These are phyloP conservation scores for Stigmatopora nigra DNA, from an alignment of 2,113 vertebrate genomes.

Conservation along the genomic window DNA sequence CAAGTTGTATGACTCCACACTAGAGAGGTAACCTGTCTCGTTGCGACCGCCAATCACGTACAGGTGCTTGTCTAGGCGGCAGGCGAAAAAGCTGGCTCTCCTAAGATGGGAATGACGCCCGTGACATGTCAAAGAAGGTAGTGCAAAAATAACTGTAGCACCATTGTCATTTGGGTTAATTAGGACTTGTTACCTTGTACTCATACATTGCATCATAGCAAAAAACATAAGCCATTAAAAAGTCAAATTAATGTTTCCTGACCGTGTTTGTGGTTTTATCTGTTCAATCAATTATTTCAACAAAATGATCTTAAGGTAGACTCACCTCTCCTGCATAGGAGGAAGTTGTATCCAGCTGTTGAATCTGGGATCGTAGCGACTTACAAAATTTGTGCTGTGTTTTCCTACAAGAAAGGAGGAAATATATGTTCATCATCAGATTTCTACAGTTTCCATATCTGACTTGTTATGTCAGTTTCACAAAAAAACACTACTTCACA, in stretches of 20 bases:
- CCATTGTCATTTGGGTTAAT: not conserved
- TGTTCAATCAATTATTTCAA: not conserved
- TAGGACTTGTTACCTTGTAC: not conserved
- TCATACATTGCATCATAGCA: not conserved
- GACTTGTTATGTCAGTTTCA: constrained; percentile 4
- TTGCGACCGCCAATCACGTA: constrained; percentile 96
- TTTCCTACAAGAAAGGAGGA: constrained; percentile 76
- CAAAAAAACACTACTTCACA: constrained; percentile 25
- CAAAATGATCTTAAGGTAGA: not conserved
- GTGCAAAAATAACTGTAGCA: not conserved
- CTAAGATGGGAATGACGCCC: constrained; percentile 63
- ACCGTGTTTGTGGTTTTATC: not conserved
- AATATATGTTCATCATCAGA: not conserved
- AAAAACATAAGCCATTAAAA: not conserved
- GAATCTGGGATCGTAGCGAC: constrained; percentile 97
- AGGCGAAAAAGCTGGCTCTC: constrained; percentile 98
- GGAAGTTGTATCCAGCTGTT: constrained; percentile 99
- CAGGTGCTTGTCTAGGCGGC: constrained; percentile 91
- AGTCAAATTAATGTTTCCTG: not conserved
- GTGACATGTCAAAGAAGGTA: not conserved
- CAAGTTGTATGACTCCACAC: constrained; percentile 94
- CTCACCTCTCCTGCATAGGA: constrained; percentile 97
- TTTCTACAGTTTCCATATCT: constrained; percentile 20
- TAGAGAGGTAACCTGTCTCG: constrained; percentile 94
- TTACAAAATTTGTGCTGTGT: constrained; percentile 98